These are phyloP conservation scores for Scortum barcoo DNA, from an alignment of 2,113 vertebrate genomes.

Conservation along the genomic window DNA sequence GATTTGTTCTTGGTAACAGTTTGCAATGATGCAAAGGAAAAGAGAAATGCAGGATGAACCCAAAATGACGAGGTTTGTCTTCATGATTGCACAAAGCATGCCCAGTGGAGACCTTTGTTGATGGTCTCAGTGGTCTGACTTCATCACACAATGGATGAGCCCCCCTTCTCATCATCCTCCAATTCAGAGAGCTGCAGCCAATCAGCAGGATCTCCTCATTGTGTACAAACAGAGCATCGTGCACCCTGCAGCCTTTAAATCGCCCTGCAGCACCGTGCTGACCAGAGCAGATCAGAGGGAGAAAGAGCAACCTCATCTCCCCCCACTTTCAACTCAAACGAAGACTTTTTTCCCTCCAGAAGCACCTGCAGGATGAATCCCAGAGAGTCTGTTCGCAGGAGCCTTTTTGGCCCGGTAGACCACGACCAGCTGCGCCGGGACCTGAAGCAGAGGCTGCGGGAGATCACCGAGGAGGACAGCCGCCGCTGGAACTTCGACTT, in stretches of 20 bases:
- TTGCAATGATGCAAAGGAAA: background rate
- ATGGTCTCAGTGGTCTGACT: background rate
- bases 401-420: constrained; percentile 91
- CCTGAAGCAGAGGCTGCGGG: constrained; percentile 81
- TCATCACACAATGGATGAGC: constrained; percentile 11
- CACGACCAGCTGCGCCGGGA: constrained; percentile 89
- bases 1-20: background rate
- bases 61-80: too few species aligned
- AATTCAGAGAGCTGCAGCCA: constrained; percentile 53
- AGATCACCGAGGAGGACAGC: constrained; percentile 87
- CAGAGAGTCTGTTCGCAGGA: constrained; percentile 81
- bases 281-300: background rate
- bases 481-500: constrained; percentile 94
- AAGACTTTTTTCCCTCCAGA: background rate
- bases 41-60: background rate
- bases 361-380: constrained; percentile 55
- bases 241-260: constrained; percentile 56
- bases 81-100: background rate
- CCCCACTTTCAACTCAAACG: background rate
- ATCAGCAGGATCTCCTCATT: constrained; percentile 58
- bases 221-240: constrained; percentile 57
- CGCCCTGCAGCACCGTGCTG: background rate
- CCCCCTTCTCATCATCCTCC: background rate
- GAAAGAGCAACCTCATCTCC: background rate
- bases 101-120: background rate